Base-by-base conservation (phyloP, 2,797 vertebrate genomes). In the Lepilemur septentrionalis region DNA sequence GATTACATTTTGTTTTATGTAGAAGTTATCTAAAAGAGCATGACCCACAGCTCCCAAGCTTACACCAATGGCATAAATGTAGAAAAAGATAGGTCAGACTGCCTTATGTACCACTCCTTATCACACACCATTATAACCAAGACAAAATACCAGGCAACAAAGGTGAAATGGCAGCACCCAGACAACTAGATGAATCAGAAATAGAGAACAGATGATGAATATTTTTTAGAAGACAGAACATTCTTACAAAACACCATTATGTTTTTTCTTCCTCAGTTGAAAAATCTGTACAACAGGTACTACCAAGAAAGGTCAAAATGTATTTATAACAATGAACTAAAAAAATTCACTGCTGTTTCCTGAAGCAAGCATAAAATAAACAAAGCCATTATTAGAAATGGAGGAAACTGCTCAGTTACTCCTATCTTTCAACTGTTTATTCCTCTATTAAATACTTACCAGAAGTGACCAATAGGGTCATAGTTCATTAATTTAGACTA, bases 301-400 rank as follows among this genome's bases (percentile, higher is more conserved):
- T n/a, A n/a, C 63, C 18, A 65, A 65, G 32, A 65, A 65, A 65
- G 63, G 32, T 65, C 63, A 65, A 65, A 65, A 65, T 65, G 12
- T 67, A 79, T 46, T 88, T 85, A 17, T 70, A 89, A 48, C 50
- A 57, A 20, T 25, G 23, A 41, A n/a, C 32, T 65, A 59, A 59
- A 59, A 28, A 57, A 57, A 57, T 57, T 20, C 50, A 52, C 28
- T 73, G 75, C 88, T 94, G 41, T 91, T 97, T 97, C 93, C 95
- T 96, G 94, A 95, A 96, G 59, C 50, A 83, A 72, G 91, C 46
- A 80, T 84, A 97, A 93, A 80, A 80, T 70, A 91, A 93, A 96
- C 89, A 96, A 80, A 96, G 84, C 55, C 35, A 92, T 70, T 88
- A 88, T 75, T 18, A 82, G 55, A 95, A 94, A 84, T 69, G 69